Evolutionary conservation across 2,888 invertebrate genomes (phyloP).

Genomic region (Harpalus rufipes): DNA sequence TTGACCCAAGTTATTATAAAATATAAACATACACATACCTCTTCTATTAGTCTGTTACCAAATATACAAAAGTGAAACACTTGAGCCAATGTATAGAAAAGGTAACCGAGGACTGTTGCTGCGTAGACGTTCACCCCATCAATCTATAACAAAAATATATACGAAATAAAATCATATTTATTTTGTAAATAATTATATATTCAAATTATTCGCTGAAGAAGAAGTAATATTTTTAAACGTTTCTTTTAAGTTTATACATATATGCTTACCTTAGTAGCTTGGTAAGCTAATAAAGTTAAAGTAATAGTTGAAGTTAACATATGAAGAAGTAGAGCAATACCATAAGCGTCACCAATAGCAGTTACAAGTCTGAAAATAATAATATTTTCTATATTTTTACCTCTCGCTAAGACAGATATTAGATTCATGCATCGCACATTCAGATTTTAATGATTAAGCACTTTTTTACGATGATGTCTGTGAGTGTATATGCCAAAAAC

Average conservation of each 20-base stretch:
- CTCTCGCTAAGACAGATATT: too few species aligned
- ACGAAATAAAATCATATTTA: slow-evolving; percentile 31
- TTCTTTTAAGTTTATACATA: too few species aligned
- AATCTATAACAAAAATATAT: slow-evolving; percentile 78
- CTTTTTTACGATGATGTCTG: too few species aligned
- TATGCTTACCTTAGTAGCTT: slow-evolving; percentile 86
- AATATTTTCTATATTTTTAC: too few species aligned
- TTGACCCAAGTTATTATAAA: too few species aligned
- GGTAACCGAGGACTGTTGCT: slow-evolving; percentile 88
- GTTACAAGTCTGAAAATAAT: slow-evolving; percentile 90
- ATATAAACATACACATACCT: slow-evolving; percentile 79
- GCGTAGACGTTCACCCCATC: slow-evolving; percentile 88
- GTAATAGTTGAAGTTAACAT: slow-evolving; percentile 92
- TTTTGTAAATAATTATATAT: neutral
- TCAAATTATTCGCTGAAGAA: too few species aligned
- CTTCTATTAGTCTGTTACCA: slow-evolving; percentile 92
- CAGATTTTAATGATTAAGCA: too few species aligned
- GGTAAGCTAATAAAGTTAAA: slow-evolving; percentile 89
- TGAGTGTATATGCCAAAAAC: too few species aligned
- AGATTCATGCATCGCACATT: too few species aligned
- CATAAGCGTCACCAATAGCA: slow-evolving; percentile 90
- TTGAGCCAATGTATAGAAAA: slow-evolving; percentile 89
- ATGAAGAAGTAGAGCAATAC: slow-evolving; percentile 89
- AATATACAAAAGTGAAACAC: slow-evolving; percentile 93
- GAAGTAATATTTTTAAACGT: too few species aligned